Evolutionary conservation across 2,888 invertebrate species (phyloP).

Genomic region (Temnothorax rugatulus): DNA sequence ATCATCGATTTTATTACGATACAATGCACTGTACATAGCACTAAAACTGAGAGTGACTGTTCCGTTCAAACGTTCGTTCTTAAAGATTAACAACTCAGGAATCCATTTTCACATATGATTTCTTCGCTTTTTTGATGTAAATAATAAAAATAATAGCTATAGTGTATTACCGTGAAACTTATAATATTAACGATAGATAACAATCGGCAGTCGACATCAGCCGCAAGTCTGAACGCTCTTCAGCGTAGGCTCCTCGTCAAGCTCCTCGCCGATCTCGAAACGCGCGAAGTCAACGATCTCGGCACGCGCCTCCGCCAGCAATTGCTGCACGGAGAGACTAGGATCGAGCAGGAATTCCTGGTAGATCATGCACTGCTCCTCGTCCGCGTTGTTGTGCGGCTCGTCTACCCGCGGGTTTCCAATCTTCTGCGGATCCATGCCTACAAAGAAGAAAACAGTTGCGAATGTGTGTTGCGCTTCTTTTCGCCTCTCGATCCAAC

Average conservation of each 20-base stretch:
- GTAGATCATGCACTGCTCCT: constrained; percentile 93
- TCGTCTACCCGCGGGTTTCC: constrained; percentile 89
- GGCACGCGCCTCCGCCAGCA: constrained; percentile 89
- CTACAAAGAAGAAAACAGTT: constrained; percentile 76
- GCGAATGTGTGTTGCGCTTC: not conserved
- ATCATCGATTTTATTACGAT: constrained; percentile 20
- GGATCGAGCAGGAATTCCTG: constrained; percentile 96
- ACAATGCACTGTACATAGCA: not conserved
- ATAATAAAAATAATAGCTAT: constrained; percentile 3
- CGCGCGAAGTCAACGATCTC: constrained; percentile 93
- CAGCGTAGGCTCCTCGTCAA: constrained; percentile 86
- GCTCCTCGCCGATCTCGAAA: constrained; percentile 94
- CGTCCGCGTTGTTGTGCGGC: constrained; percentile 89
- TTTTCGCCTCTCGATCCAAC: not conserved
- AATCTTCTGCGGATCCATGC: constrained; percentile 93
- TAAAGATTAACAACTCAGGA: not conserved
- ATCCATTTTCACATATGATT: not conserved
- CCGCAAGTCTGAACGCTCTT: constrained; percentile 90
- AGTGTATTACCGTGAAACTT: not conserved
- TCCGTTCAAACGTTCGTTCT: not conserved
- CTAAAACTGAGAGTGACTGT: not conserved
- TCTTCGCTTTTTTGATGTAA: not conserved
- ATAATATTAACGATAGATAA: not conserved
- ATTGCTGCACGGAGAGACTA: constrained; percentile 90
- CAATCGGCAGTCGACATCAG: constrained; percentile 81